Evolutionary conservation across 2,888 invertebrate species (phyloP).

Genomic region (Elaeidobius kamerunicus): DNA sequence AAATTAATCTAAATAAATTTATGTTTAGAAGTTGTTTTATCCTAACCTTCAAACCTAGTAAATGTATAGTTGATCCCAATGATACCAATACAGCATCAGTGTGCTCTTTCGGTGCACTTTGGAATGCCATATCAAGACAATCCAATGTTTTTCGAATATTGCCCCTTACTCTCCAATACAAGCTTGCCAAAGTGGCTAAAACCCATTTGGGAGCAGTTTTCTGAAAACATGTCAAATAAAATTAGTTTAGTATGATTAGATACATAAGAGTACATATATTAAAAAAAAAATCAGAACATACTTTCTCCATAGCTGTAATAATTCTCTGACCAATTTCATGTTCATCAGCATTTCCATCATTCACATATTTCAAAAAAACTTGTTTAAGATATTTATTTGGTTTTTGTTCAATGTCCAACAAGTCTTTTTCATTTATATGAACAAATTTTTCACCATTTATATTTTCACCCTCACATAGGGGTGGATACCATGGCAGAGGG

Average conservation of each 20-base stretch:
- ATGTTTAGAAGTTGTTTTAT: too few species aligned
- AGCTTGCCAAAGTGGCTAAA: conserved; percentile 66
- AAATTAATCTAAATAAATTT: too few species aligned
- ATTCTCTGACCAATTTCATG: conserved; percentile 79
- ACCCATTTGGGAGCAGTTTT: conserved; percentile 72
- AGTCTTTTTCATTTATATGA: conserved; percentile 42
- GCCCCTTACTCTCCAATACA: conserved; percentile 75
- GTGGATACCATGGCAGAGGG: conserved; percentile 75
- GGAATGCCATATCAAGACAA: conserved; percentile 64
- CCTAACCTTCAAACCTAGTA: conserved; percentile 53
- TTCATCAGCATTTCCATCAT: conserved; percentile 52
- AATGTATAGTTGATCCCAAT: conserved; percentile 65
- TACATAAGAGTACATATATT: conserved; percentile 1
- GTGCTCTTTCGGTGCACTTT: conserved; percentile 56
- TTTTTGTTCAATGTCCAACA: conserved; percentile 41
- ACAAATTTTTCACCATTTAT: conserved; percentile 45
- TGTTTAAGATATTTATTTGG: conserved; percentile 39
- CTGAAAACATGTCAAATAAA: conserved; percentile 47
- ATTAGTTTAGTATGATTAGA: too few species aligned
- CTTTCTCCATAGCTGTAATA: conserved; percentile 66
- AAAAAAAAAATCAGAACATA: conserved; percentile 39
- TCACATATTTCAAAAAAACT: conserved; percentile 46
- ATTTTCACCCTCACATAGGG: conserved; percentile 56
- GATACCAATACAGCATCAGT: conserved; percentile 68
- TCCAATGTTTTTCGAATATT: conserved; percentile 66